These are phyloP conservation scores for Thymelicus lineola DNA, from an alignment of 2,888 invertebrate species.

Conservation along the genomic window DNA sequence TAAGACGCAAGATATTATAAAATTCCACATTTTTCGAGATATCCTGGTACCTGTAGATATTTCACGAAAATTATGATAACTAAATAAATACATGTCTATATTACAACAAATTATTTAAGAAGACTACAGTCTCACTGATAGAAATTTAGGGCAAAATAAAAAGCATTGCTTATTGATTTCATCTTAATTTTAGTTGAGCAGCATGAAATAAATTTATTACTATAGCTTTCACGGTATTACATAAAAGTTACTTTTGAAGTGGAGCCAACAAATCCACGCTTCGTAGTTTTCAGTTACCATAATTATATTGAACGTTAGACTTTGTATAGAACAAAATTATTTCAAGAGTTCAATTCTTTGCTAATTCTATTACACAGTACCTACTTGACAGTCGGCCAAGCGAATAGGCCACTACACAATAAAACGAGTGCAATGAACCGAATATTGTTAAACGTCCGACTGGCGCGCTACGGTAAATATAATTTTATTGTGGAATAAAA, in stretches of 20 bases:
- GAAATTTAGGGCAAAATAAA: neutral
- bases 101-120: too few species aligned
- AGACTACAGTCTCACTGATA: neutral
- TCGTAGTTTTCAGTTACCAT: neutral
- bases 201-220: neutral
- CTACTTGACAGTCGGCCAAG: constrained; percentile 42
- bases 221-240: constrained; percentile 20
- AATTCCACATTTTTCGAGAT: too few species aligned
- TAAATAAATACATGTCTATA: too few species aligned
- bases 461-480: constrained; percentile 25
- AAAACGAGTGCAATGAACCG: constrained; percentile 31
- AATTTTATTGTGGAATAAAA: constrained; percentile 26
- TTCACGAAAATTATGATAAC: too few species aligned
- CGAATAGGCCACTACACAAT: constrained; percentile 31
- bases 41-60: too few species aligned
- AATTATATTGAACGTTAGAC: constrained; percentile 5
- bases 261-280: constrained; percentile 1
- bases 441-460: constrained; percentile 26
- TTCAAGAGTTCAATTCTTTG: constrained; percentile 26
- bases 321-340: constrained; percentile 19
- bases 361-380: constrained; percentile 25
- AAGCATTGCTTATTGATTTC: neutral
- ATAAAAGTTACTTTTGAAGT: constrained; percentile 4
- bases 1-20: too few species aligned
- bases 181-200: neutral